Evolutionary conservation across 2,888 invertebrate species (phyloP).

Genomic region (Teleogryllus oceanicus): DNA sequence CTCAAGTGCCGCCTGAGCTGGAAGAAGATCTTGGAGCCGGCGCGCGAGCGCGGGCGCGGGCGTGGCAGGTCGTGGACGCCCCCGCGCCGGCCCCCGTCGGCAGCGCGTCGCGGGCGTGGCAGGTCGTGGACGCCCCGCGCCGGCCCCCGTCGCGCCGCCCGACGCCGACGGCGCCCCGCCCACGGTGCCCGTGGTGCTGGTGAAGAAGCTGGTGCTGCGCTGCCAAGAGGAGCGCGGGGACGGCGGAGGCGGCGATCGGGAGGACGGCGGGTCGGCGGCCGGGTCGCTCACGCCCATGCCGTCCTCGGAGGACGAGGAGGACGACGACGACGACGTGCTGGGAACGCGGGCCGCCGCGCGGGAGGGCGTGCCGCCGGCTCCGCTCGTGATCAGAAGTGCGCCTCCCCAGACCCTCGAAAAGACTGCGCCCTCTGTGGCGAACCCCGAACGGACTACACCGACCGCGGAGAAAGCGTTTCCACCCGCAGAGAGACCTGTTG

Average conservation of each 20-base stretch:
- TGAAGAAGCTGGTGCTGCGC: background rate
- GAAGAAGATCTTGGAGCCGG: background rate
- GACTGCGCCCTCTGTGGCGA: too few species aligned
- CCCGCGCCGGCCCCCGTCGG: background rate
- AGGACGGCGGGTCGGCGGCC: background rate
- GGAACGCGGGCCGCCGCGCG: background rate
- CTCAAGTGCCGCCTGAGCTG: constrained; percentile 1
- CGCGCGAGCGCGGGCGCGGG: background rate
- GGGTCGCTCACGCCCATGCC: background rate
- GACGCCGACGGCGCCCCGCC: background rate
- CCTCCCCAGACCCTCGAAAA: background rate
- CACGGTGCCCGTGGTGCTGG: background rate
- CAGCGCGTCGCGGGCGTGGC: background rate
- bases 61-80: background rate
- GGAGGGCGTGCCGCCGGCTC: background rate
- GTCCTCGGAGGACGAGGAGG: background rate
- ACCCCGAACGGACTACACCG: too few species aligned
- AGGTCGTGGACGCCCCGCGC: background rate
- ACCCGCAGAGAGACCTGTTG: too few species aligned
- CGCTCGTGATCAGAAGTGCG: background rate
- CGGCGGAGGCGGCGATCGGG: background rate
- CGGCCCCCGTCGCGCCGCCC: background rate
- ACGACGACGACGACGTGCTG: too few species aligned
- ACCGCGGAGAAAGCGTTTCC: too few species aligned
- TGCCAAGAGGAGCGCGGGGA: background rate